phyloP scores from a whole-genome alignment of 2,888 invertebrate genomes.

The Allacma fusca region DNA sequence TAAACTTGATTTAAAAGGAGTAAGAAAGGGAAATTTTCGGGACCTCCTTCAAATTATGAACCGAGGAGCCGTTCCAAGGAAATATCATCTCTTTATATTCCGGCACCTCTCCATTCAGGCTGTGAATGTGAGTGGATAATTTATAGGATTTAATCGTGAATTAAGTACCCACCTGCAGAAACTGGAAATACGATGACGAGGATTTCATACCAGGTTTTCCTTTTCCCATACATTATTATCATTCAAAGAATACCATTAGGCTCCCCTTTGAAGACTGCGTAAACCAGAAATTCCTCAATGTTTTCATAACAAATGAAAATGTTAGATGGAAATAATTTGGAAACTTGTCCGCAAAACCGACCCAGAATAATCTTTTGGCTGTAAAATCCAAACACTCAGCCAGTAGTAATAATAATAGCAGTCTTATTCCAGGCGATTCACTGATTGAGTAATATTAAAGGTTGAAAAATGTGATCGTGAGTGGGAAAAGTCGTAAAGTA shows the following conservation, averaged over 20 bases:
- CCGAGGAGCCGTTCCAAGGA: neutral
- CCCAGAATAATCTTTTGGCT: neutral
- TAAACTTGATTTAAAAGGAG: constrained; percentile 39
- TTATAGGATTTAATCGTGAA: constrained; percentile 4
- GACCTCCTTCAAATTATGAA: neutral
- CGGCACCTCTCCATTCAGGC: neutral
- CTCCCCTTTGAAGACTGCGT: neutral
- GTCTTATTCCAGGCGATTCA: neutral
- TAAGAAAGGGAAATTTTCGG: neutral
- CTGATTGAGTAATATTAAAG: neutral
- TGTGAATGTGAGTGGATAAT: neutral
- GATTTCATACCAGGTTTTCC: neutral
- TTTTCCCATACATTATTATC: neutral
- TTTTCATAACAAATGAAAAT: too few species aligned
- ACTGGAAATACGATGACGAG: neutral
- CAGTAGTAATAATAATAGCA: neutral
- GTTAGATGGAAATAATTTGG: too few species aligned
- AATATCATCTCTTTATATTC: neutral
- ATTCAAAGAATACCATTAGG: neutral
- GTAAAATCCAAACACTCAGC: neutral
- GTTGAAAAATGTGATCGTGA: neutral
- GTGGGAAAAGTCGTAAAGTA: neutral
- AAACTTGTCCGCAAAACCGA: too few species aligned
- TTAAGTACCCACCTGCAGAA: constrained; percentile 8
- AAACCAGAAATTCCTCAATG: too few species aligned